A percentile compares a stretch with the other conserved stretches of the same genome.
Evolutionary conservation across 2,797 vertebrate species (phyloP).

Genomic region (Trichosurus vulpecula): DNA sequence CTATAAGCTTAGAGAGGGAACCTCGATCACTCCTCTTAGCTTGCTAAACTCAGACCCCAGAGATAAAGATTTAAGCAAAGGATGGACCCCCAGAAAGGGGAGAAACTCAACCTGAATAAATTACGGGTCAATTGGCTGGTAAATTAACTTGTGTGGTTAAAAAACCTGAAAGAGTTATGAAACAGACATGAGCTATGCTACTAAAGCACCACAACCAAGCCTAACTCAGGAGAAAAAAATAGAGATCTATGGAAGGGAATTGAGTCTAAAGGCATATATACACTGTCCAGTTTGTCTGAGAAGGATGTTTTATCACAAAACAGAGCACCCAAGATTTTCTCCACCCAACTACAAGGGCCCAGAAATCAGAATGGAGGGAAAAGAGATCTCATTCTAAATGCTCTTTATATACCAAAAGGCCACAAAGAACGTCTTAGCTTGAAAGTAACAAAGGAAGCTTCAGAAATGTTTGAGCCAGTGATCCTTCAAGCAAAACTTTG

Average conservation of each 20-base stretch:
- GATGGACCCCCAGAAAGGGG: background rate
- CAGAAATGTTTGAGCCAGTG: background rate
- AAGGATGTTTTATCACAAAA: background rate
- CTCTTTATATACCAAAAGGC: background rate
- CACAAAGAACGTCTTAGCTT: constrained; percentile 29
- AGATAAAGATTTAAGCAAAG: background rate
- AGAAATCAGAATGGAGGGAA: background rate
- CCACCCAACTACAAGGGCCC: constrained; percentile 40
- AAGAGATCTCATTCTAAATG: constrained; percentile 20
- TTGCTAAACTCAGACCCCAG: background rate
- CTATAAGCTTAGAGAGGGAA: background rate
- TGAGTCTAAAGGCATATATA: background rate
- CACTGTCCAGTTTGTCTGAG: background rate
- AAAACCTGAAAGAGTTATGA: background rate
- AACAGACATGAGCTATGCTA: background rate
- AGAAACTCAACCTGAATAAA: background rate
- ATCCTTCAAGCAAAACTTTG: background rate
- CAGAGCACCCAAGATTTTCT: constrained; percentile 17
- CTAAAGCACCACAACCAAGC: background rate
- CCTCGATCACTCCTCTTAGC: background rate
- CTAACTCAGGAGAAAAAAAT: background rate
- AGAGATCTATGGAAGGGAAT: background rate
- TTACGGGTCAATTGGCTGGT: background rate
- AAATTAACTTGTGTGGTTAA: background rate
- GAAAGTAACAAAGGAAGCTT: constrained; percentile 48